A percentile compares a stretch with the other conserved stretches of the same genome.
Conservation (phyloP, 2,113 vertebrate genomes). For the Hydrochoerus hydrochaeris region DNA sequence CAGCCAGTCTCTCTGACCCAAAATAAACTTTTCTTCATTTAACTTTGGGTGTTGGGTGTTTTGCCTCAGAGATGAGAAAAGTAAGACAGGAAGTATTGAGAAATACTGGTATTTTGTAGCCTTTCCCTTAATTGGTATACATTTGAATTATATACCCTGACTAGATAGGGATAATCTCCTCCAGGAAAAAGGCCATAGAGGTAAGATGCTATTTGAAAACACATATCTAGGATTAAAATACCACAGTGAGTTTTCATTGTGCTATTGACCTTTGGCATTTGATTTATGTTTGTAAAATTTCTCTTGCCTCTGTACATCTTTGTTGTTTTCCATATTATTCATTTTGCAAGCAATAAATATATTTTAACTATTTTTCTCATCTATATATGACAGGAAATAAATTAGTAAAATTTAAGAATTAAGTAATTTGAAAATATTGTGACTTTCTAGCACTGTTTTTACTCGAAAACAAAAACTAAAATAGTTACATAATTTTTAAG, state of each 20-base stretch:
- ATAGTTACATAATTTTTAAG: background rate
- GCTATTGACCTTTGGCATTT: background rate
- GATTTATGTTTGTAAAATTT: background rate
- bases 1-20: background rate
- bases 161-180: background rate
- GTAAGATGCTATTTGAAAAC: background rate
- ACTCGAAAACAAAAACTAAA: background rate
- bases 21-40: background rate
- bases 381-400: background rate
- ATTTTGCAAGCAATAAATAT: background rate
- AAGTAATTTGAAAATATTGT: background rate
- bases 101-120: background rate
- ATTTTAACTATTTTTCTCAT: background rate
- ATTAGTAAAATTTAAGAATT: background rate
- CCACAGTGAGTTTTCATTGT: background rate
- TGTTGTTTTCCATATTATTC: background rate
- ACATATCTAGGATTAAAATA: background rate
- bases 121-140: background rate
- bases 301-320: background rate
- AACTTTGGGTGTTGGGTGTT: background rate
- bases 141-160: background rate
- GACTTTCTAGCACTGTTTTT: background rate
- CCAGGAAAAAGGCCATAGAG: background rate
- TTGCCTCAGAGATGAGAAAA: background rate
- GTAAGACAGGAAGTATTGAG: background rate